Conservation (phyloP, 2,888 invertebrate genomes). For the Abrostola tripartita region DNA sequence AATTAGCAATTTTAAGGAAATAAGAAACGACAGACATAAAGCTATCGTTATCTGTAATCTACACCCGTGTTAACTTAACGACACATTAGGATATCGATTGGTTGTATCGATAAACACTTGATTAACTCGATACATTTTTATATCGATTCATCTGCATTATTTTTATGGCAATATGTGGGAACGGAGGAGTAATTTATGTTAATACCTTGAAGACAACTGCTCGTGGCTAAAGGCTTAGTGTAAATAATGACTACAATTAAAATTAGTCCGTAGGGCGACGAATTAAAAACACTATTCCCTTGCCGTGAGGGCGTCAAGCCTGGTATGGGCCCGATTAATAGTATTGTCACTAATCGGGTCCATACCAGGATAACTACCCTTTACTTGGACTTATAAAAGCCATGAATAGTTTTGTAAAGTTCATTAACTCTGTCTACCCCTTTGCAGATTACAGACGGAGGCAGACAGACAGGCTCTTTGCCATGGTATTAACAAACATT, state of each 20-base stretch:
- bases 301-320: too few relatives aligned
- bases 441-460: too few relatives aligned
- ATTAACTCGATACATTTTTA: constrained; percentile 42
- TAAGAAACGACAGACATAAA: constrained; percentile 41
- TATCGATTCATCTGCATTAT: constrained; percentile 2
- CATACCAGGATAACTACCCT: too few relatives aligned
- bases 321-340: too few relatives aligned
- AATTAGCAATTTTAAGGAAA: constrained; percentile 42
- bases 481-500: too few relatives aligned
- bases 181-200: neutral
- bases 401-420: too few relatives aligned
- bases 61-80: constrained; percentile 44
- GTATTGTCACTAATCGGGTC: neutral
- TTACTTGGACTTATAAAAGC: too few relatives aligned
- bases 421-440: too few relatives aligned
- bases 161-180: constrained; percentile 3
- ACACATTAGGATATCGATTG: constrained; percentile 40
- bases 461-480: too few relatives aligned
- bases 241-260: too few relatives aligned
- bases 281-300: too few relatives aligned
- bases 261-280: too few relatives aligned
- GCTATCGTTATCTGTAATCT: constrained; percentile 49
- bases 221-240: neutral
- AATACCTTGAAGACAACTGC: neutral
- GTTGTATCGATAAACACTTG: constrained; percentile 32